Conservation (phyloP, 2,888 invertebrate species). For the Drosophila lacicola region DNA sequence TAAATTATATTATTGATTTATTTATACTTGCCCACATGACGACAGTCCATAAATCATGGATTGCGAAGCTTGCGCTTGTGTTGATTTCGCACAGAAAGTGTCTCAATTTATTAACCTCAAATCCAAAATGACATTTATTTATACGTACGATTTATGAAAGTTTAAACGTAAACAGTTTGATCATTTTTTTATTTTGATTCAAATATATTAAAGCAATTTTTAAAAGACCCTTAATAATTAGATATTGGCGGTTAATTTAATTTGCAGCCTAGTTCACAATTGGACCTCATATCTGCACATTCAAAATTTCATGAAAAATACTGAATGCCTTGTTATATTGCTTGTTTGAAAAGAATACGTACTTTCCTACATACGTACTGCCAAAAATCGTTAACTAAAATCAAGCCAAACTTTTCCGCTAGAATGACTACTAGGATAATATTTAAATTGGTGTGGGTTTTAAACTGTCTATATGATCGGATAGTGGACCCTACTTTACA, state of each 20-base stretch:
- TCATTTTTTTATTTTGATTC: background rate
- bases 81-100: background rate
- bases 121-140: constrained; percentile 1
- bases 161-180: background rate
- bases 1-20: too few relatives aligned
- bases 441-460: too few relatives aligned
- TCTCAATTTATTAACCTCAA: background rate
- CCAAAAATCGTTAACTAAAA: too few relatives aligned
- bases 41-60: constrained; percentile 6
- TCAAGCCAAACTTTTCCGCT: too few relatives aligned
- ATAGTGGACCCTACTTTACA: too few relatives aligned
- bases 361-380: too few relatives aligned
- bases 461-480: too few relatives aligned
- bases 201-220: background rate
- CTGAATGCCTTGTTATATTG: too few relatives aligned
- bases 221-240: background rate
- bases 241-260: background rate
- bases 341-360: too few relatives aligned
- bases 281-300: background rate
- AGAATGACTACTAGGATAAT: too few relatives aligned
- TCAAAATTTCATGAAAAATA: background rate
- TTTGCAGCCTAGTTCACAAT: background rate
- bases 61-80: background rate
- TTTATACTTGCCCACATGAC: constrained; percentile 22
- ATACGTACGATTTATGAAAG: constrained; percentile 23